phyloP scores from a whole-genome alignment of 2,797 vertebrate species.

The Labeo calbasu region DNA sequence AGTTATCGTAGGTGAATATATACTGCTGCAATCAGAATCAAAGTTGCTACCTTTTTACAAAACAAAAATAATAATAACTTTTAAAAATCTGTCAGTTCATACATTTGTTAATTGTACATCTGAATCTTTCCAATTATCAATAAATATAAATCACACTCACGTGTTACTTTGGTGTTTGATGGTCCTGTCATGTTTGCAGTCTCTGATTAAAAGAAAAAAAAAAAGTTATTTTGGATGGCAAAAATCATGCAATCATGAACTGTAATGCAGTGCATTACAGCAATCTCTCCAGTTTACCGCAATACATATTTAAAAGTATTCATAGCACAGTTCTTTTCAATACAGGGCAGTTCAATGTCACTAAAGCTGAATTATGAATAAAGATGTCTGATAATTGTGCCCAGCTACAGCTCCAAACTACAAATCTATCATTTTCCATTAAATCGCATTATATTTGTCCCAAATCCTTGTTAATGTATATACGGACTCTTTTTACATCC shows the following conservation, averaged over 20 bases:
- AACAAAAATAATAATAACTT: too few relatives aligned
- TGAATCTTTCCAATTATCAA: neutral
- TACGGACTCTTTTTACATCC: neutral
- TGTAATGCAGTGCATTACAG: too few relatives aligned
- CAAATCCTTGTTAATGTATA: neutral
- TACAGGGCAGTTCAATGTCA: neutral
- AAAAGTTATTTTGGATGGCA: neutral
- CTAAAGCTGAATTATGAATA: neutral
- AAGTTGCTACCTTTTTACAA: neutral
- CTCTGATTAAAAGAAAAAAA: neutral
- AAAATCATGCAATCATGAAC: neutral
- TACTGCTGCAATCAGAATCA: neutral
- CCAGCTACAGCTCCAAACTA: too few relatives aligned
- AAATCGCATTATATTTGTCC: neutral
- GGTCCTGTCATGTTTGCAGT: neutral
- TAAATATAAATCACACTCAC: slow-evolving; percentile 10
- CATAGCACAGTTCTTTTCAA: neutral
- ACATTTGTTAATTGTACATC: slow-evolving; percentile 1
- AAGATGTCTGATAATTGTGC: neutral
- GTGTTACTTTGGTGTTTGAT: neutral
- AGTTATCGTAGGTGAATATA: neutral
- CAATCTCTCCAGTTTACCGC: too few relatives aligned
- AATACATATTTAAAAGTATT: neutral
- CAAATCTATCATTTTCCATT: neutral
- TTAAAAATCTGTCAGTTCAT: neutral